These are phyloP conservation scores for Strongylocentrotus purpuratus DNA, from an alignment of 35 echinoderm and acorn worm species.

Conservation along the genomic window DNA sequence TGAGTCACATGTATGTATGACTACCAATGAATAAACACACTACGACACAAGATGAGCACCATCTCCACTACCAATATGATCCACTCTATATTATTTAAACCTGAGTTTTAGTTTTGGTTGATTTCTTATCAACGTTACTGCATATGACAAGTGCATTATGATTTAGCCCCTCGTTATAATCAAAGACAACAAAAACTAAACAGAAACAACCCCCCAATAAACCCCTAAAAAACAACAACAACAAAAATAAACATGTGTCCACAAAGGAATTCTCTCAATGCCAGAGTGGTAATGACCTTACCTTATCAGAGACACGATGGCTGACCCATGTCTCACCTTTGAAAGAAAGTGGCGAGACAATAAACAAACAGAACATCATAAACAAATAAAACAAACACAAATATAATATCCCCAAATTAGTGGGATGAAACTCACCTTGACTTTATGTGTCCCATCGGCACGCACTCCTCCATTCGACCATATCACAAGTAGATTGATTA, in stretches of 20 bases:
- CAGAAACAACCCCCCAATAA: background rate
- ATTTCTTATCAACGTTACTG: background rate
- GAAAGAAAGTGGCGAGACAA: background rate
- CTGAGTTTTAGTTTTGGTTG: too few relatives aligned
- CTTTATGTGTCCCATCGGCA: background rate
- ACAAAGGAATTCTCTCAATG: background rate
- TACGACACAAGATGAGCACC: too few relatives aligned
- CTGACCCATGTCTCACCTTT: background rate
- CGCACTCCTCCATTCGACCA: background rate
- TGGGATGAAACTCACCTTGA: background rate
- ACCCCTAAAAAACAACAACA: background rate
- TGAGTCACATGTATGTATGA: too few relatives aligned
- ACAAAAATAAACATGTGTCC: background rate
- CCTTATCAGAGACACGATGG: background rate
- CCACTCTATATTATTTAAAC: too few relatives aligned
- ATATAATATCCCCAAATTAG: background rate
- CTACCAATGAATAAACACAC: too few relatives aligned
- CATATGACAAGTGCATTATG: background rate
- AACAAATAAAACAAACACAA: conserved; percentile 1
- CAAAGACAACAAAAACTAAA: background rate
- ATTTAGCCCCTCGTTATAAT: background rate
- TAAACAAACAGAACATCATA: background rate
- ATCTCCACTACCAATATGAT: too few relatives aligned
- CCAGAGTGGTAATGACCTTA: background rate
- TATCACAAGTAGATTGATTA: background rate